phyloP scores from a whole-genome alignment of 2,113 vertebrate species.

The Suncus etruscus region DNA sequence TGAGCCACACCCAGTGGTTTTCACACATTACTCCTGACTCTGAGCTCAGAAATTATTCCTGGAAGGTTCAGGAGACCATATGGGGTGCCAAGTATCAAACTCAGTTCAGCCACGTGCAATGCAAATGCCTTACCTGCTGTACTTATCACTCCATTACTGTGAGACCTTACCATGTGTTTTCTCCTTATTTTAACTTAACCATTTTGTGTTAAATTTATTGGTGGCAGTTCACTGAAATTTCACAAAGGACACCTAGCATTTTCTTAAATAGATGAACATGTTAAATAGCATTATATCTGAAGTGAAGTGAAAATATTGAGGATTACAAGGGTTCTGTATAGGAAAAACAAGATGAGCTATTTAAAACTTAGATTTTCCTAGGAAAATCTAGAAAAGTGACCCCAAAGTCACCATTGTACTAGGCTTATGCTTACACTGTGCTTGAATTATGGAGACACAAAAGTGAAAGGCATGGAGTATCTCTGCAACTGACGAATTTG shows the following conservation, averaged over 20 bases:
- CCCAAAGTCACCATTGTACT: too few species aligned
- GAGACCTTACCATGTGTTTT: background rate
- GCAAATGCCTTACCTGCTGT: too few species aligned
- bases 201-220: slow-evolving; percentile 24
- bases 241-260: background rate
- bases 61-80: too few species aligned
- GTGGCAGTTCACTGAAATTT: background rate
- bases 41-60: too few species aligned
- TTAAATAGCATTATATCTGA: background rate
- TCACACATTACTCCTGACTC: too few species aligned
- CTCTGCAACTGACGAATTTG: background rate
- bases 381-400: slow-evolving; percentile 9
- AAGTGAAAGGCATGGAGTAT: background rate
- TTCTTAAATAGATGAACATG: slow-evolving; percentile 2
- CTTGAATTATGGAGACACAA: background rate
- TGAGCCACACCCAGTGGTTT: too few species aligned
- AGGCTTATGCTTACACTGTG: too few species aligned
- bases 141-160: too few species aligned
- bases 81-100: too few species aligned
- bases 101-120: too few species aligned
- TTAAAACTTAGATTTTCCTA: slow-evolving; percentile 23
- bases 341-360: background rate
- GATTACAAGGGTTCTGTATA: too few species aligned
- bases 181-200: slow-evolving; percentile 2
- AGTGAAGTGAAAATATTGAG: background rate